These are phyloP conservation scores for Orchestia grillus DNA, from an alignment of 1,140 invertebrate genomes.

Conservation along the genomic window DNA sequence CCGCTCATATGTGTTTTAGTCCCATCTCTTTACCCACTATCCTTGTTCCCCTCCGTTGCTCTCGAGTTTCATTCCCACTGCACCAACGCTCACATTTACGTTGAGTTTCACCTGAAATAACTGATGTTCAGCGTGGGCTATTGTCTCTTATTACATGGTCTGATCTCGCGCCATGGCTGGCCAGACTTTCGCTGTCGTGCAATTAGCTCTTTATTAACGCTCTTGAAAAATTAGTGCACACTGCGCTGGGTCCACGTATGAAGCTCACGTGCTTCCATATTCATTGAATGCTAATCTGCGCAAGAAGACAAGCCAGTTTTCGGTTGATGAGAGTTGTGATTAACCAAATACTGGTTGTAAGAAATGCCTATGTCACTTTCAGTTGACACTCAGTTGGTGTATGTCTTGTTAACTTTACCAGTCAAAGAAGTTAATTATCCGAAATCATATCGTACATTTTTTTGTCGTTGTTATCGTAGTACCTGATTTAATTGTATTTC, in stretches of 20 bases:
- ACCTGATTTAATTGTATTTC: neutral
- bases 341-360: neutral
- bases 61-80: neutral
- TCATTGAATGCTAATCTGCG: neutral
- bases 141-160: neutral
- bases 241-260: neutral
- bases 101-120: neutral
- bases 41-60: neutral
- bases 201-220: neutral
- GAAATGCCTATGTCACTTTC: neutral
- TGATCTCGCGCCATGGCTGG: neutral
- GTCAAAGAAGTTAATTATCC: neutral
- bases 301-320: neutral
- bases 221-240: neutral
- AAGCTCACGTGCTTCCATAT: neutral
- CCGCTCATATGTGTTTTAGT: neutral
- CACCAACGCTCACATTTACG: neutral
- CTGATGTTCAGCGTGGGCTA: neutral
- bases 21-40: neutral
- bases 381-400: neutral
- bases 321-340: neutral
- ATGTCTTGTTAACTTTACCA: neutral
- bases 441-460: neutral
- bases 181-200: neutral
- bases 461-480: neutral